Conservation (phyloP, 2,888 invertebrate species). For the Schizaphis graminum region DNA sequence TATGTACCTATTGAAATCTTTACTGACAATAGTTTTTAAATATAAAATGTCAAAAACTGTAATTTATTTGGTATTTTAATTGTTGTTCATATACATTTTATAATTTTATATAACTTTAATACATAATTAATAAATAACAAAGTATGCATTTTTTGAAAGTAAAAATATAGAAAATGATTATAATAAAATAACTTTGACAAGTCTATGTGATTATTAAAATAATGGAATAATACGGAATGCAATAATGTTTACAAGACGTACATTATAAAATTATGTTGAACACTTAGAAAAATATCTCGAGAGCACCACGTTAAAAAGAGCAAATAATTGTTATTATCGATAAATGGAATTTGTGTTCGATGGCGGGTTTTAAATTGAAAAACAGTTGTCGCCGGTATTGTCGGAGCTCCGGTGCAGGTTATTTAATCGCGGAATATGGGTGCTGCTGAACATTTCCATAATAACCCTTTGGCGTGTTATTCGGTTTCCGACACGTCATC, state of each 20-base stretch:
- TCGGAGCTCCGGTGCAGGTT: background rate
- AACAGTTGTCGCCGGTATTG: background rate
- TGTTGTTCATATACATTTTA: background rate
- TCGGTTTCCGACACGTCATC: conserved; percentile 5
- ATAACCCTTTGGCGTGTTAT: conserved; percentile 36
- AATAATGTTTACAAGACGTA: background rate
- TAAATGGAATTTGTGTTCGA: background rate
- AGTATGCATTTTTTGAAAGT: background rate
- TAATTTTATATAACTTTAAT: background rate
- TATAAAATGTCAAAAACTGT: background rate
- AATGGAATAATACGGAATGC: background rate
- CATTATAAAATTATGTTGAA: background rate
- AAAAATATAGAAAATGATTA: background rate
- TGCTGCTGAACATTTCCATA: background rate
- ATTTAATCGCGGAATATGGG: background rate
- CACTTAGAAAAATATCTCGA: background rate
- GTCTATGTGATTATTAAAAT: background rate
- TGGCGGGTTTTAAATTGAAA: background rate
- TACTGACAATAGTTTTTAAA: background rate
- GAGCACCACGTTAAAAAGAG: background rate
- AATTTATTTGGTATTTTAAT: background rate
- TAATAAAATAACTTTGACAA: background rate
- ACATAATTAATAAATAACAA: background rate
- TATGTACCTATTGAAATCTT: background rate
- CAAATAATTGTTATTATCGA: background rate